These are phyloP conservation scores for Trichopoda pennipes DNA, from an alignment of 2,888 invertebrate species.

Conservation along the genomic window DNA sequence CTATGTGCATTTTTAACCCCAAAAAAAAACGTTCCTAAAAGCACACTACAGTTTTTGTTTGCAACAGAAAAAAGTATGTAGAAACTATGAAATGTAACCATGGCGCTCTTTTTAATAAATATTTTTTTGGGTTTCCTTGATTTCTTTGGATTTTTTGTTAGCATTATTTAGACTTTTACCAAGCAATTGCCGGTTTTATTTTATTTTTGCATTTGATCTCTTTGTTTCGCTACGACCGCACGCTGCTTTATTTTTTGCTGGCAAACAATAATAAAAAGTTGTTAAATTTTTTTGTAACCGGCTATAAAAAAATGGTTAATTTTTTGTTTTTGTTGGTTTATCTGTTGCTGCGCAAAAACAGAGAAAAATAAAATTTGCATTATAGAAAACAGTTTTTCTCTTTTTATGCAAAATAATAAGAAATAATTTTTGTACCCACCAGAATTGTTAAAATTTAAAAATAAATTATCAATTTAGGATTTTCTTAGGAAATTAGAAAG, in stretches of 20 bases:
- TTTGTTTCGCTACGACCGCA: conserved; percentile 22
- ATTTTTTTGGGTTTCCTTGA: neutral
- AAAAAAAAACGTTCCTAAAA: conserved; percentile 30
- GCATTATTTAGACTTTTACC: conserved; percentile 35
- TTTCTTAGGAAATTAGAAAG: no score
- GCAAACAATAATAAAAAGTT: conserved; percentile 44
- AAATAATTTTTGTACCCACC: no score
- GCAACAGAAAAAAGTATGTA: neutral
- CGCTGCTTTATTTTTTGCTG: conserved; percentile 21
- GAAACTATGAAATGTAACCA: conserved; percentile 39
- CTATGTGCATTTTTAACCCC: neutral
- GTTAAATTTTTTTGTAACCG: conserved; percentile 8
- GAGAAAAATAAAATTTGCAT: conserved; percentile 29
- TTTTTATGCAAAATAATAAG: no score
- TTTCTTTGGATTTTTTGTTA: conserved; percentile 1
- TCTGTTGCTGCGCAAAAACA: conserved; percentile 1
- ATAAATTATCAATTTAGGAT: no score
- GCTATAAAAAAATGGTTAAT: conserved; percentile 14
- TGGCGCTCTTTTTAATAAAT: neutral
- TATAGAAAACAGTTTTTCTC: no score
- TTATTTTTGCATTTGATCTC: neutral
- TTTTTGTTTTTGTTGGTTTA: conserved; percentile 2
- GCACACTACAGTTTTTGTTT: conserved; percentile 25
- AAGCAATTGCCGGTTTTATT: neutral
- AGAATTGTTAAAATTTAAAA: no score